These are phyloP conservation scores for Oreochromis spilurus DNA, from an alignment of 2,113 vertebrate species.

Conservation along the genomic window DNA sequence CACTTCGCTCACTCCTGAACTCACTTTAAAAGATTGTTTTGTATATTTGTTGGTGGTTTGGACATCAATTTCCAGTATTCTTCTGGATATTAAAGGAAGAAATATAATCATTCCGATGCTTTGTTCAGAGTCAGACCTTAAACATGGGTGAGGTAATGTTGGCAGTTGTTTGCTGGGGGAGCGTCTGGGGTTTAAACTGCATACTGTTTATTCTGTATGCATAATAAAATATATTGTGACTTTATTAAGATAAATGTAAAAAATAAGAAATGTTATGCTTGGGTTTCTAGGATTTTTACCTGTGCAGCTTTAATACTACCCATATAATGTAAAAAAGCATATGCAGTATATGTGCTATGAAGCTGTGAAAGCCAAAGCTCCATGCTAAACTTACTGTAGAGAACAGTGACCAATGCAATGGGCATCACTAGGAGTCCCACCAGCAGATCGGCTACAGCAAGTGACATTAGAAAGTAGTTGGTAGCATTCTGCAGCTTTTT, in stretches of 20 bases:
- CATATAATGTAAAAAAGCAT: background rate
- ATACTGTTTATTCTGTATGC: background rate
- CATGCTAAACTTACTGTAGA: slow-evolving; percentile 69
- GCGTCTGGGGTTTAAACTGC: background rate
- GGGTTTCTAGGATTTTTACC: background rate
- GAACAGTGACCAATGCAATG: slow-evolving; percentile 85
- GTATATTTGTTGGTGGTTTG: background rate
- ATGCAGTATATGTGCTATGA: background rate
- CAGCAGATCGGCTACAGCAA: slow-evolving; percentile 91
- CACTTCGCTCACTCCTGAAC: fast-evolving
- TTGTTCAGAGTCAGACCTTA: background rate
- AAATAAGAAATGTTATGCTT: background rate
- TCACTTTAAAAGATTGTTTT: background rate
- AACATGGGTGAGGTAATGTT: background rate
- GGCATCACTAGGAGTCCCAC: slow-evolving; percentile 98
- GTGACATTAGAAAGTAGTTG: slow-evolving; percentile 95
- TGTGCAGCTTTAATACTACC: background rate
- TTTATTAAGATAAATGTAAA: fast-evolving
- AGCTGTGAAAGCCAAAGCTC: background rate
- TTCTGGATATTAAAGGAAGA: background rate
- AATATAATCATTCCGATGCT: background rate
- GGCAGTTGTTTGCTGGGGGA: background rate
- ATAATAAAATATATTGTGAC: background rate
- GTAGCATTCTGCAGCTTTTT: slow-evolving; percentile 95
- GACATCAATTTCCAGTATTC: background rate